Percentiles rank a stretch among this genome's conserved stretches.
Conservation (phyloP, 2,113 vertebrate species). For the Melanerpes formicivorus region DNA sequence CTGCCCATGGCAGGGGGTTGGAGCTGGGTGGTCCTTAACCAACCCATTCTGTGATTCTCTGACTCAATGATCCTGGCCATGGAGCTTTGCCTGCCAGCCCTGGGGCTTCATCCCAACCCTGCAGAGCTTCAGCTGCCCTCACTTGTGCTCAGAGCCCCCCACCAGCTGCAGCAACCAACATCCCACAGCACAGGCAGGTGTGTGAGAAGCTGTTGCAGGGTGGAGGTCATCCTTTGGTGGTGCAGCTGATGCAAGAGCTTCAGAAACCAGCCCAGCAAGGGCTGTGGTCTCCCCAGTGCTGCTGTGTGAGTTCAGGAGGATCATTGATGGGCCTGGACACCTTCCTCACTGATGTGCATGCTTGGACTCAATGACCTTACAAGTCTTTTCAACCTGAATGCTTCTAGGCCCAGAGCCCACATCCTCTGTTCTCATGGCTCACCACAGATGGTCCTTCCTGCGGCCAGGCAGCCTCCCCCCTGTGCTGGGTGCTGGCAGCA, state of each 20-base stretch:
- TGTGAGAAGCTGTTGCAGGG: not conserved
- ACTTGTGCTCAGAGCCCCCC: not conserved
- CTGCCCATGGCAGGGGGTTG: too few relatives aligned
- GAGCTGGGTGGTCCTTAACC: too few relatives aligned
- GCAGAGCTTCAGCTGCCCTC: not conserved
- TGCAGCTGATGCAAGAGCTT: not conserved
- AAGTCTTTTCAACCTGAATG: too few relatives aligned
- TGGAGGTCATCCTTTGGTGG: not conserved
- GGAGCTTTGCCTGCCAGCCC: not conserved
- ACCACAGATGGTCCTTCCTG: not conserved
- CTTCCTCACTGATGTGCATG: not conserved
- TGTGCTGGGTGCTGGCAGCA: not conserved
- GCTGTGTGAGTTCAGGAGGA: not conserved
- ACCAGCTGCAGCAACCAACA: rapidly evolving
- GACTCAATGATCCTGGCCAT: too few relatives aligned
- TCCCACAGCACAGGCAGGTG: not conserved
- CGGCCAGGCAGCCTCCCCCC: rapidly evolving
- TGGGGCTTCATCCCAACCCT: not conserved
- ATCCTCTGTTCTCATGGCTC: too few relatives aligned
- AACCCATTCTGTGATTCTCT: too few relatives aligned
- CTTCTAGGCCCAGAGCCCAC: not conserved
- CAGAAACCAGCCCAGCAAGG: not conserved
- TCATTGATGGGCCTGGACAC: not conserved
- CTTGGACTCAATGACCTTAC: not conserved
- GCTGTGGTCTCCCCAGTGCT: too few relatives aligned